Evolutionary conservation across 2,888 invertebrate species (phyloP).

Genomic region (Epirrita christyi): DNA sequence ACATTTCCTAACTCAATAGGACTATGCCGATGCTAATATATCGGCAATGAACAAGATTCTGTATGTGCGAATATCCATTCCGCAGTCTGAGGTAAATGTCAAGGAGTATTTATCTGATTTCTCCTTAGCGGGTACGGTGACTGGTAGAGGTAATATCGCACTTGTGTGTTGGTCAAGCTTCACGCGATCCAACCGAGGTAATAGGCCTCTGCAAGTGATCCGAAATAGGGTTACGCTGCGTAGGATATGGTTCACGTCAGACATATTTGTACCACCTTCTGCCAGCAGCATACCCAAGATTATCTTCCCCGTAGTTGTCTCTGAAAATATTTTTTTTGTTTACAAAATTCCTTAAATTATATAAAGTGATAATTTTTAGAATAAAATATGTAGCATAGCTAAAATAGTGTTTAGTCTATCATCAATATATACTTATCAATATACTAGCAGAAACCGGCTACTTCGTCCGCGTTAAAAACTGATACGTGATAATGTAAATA

Average conservation of each 20-base stretch:
- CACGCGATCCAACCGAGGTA: conserved; percentile 58
- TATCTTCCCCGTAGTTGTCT: conserved; percentile 66
- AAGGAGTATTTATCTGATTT: conserved; percentile 66
- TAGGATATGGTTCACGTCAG: conserved; percentile 68
- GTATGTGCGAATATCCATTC: conserved; percentile 76
- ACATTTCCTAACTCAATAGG: not conserved
- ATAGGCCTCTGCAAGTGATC: conserved; percentile 58
- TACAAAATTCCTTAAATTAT: not conserved
- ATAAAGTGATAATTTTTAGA: too few species aligned
- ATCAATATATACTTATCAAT: too few species aligned
- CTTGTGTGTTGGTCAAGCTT: conserved; percentile 61
- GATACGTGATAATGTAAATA: too few species aligned
- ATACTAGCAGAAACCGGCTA: too few species aligned
- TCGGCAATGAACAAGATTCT: conserved; percentile 56
- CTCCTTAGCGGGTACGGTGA: conserved; percentile 59
- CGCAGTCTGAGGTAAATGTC: conserved; percentile 72
- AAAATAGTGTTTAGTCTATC: too few species aligned
- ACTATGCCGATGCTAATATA: not conserved
- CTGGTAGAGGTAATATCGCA: conserved; percentile 56
- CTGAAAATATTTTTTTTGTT: conserved; percentile 56
- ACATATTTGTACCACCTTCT: conserved; percentile 70
- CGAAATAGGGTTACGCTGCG: conserved; percentile 56
- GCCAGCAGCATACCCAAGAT: conserved; percentile 65
- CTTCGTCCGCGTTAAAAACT: too few species aligned
- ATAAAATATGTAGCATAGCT: too few species aligned